These are phyloP conservation scores for Drosophila neutralis DNA, from an alignment of 2,888 invertebrate species.

Conservation along the genomic window DNA sequence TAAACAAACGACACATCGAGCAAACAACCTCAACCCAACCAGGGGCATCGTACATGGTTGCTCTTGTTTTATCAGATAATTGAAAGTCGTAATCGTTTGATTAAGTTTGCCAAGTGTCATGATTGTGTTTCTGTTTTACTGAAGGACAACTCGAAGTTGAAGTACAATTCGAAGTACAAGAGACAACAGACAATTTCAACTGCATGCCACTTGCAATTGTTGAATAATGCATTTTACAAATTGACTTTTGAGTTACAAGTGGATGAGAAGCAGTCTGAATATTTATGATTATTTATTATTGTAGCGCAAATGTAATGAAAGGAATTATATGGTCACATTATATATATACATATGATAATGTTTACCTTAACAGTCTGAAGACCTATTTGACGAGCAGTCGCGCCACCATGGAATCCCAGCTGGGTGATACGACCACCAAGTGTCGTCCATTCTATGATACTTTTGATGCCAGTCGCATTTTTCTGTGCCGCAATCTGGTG, in stretches of 20 bases:
- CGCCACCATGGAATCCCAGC: constrained; percentile 87
- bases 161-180: constrained; percentile 1
- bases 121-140: constrained; percentile 57
- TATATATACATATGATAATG: not conserved
- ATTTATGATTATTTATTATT: not conserved
- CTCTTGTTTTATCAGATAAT: constrained; percentile 75
- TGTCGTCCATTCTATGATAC: constrained; percentile 91
- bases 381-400: constrained; percentile 89
- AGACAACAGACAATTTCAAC: not conserved
- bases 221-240: not conserved
- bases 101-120: constrained; percentile 75
- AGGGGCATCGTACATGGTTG: constrained; percentile 36
- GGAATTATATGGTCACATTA: too few relatives aligned
- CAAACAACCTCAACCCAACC: constrained; percentile 43
- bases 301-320: not conserved
- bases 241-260: constrained; percentile 6
- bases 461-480: constrained; percentile 88
- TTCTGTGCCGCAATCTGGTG: constrained; percentile 83
- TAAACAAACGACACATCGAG: constrained; percentile 38
- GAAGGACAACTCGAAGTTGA: constrained; percentile 12
- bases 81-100: constrained; percentile 80
- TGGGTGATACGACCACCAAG: constrained; percentile 88
- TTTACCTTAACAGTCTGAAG: constrained; percentile 85
- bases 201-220: not conserved
- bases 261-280: not conserved